Conservation (phyloP, 2,888 invertebrate genomes). For the Xestia xanthographa region DNA sequence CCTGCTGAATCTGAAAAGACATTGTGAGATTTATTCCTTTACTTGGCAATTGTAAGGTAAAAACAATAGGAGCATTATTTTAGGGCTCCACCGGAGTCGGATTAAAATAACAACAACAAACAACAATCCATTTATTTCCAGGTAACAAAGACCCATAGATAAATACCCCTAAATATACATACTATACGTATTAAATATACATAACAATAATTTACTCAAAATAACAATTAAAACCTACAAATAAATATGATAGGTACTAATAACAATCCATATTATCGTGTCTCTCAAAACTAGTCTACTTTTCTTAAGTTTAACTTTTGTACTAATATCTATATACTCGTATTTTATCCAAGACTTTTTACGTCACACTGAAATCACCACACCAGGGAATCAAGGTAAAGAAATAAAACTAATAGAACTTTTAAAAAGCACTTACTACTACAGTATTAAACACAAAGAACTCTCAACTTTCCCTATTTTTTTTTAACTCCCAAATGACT, state of each 20-base stretch:
- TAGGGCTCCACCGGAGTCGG: no score
- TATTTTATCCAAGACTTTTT: not conserved
- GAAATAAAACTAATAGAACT: conserved; percentile 10
- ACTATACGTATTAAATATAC: no score
- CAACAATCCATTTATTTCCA: no score
- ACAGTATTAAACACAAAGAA: conserved; percentile 10
- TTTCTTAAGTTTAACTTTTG: not conserved
- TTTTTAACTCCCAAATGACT: conserved; percentile 24
- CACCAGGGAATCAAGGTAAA: not conserved
- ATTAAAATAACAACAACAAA: not conserved
- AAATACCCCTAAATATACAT: no score
- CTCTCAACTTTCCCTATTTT: not conserved
- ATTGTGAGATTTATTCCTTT: not conserved
- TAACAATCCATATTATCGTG: not conserved
- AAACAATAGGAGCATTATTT: not conserved
- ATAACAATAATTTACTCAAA: no score
- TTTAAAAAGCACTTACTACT: conserved; percentile 31
- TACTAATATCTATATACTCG: no score
- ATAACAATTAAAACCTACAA: no score
- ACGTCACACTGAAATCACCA: not conserved
- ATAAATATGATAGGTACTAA: no score
- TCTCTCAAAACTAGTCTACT: not conserved
- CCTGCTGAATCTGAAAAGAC: not conserved
- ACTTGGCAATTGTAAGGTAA: not conserved
- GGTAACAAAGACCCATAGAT: no score